phyloP scores from a whole-genome alignment of 2,888 invertebrate species.

The Punctoribates punctum region DNA sequence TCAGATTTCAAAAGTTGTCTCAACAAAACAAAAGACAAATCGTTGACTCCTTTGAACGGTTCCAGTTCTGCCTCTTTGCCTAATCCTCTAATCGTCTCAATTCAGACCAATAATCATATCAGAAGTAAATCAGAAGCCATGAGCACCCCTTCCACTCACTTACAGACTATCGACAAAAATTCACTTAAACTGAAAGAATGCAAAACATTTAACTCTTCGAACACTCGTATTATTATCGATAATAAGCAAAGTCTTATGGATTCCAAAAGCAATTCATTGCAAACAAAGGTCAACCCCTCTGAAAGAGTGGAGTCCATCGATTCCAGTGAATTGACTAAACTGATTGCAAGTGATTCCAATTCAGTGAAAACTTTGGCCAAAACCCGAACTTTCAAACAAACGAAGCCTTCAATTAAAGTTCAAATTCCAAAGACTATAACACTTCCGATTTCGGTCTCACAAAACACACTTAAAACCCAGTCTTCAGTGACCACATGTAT shows the following conservation, averaged over 20 bases:
- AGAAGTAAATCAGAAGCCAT: neutral
- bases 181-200: constrained; percentile 1
- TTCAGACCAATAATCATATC: constrained; percentile 12
- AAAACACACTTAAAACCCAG: constrained; percentile 1
- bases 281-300: neutral
- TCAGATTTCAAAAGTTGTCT: constrained; percentile 4
- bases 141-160: neutral
- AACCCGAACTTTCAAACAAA: neutral
- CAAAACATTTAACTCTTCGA: neutral
- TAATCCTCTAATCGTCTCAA: neutral
- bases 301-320: neutral
- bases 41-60: neutral
- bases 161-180: neutral
- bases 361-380: neutral
- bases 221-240: neutral
- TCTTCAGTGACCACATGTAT: neutral
- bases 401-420: constrained; percentile 22
- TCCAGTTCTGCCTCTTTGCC: neutral
- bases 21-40: neutral
- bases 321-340: neutral
- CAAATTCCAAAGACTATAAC: constrained; percentile 17
- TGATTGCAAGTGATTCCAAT: neutral
- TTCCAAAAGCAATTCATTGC: too few species aligned
- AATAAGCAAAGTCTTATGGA: neutral
- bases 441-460: neutral